Evolutionary conservation across 2,888 invertebrate genomes (phyloP).

Genomic region (Lumbricus terrestris): DNA sequence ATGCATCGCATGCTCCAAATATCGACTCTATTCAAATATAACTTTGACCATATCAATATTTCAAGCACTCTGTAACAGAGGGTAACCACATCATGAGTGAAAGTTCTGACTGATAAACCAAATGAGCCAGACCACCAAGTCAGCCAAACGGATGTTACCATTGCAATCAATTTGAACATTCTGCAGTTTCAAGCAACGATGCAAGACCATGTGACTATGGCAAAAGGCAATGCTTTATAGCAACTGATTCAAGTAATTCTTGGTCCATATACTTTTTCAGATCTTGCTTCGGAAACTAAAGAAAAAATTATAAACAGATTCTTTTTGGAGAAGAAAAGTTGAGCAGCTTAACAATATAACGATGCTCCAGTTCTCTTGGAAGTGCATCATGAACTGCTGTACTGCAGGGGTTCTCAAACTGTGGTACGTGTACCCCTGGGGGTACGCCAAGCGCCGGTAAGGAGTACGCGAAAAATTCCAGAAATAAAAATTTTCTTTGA

Average conservation of each 20-base stretch:
- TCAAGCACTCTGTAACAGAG: conserved; percentile 97
- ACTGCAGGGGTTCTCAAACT: too few species aligned
- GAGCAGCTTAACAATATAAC: conserved; percentile 79
- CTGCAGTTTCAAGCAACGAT: conserved; percentile 93
- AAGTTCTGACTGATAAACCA: conserved; percentile 90
- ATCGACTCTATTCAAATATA: conserved; percentile 94
- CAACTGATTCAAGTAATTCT: conserved; percentile 79
- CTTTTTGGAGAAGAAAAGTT: conserved; percentile 82
- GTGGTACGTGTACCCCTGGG: too few species aligned
- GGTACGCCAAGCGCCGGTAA: too few species aligned
- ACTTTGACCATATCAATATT: conserved; percentile 81
- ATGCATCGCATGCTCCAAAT: conserved; percentile 97
- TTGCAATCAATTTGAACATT: conserved; percentile 87
- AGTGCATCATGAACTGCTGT: conserved; percentile 93
- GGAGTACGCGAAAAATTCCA: too few species aligned
- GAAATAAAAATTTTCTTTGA: too few species aligned
- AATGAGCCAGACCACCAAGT: conserved; percentile 94
- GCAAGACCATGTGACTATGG: conserved; percentile 84
- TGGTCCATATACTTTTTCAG: conserved; percentile 82
- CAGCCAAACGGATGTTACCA: conserved; percentile 95
- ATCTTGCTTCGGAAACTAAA: conserved; percentile 89
- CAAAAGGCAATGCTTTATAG: conserved; percentile 87
- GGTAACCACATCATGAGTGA: conserved; percentile 87
- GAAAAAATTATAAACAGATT: conserved; percentile 91
- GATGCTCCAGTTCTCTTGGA: conserved; percentile 83